Base-by-base conservation (phyloP, 2,797 vertebrate genomes). In the Mormyrus hasselquistii region DNA sequence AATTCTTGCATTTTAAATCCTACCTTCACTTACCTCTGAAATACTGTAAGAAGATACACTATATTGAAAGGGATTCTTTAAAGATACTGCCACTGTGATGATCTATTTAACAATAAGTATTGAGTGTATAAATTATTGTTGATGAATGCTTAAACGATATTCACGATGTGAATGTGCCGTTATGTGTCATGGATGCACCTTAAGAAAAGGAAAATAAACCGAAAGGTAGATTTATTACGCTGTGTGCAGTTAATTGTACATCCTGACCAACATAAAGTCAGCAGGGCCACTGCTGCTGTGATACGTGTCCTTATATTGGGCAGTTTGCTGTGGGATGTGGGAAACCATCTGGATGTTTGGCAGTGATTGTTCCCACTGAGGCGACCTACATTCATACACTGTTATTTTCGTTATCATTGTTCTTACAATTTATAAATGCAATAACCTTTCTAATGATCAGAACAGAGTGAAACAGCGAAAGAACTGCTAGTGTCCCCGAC, bases 11-110 rank as follows among this genome's bases (percentile, higher is more conserved):
- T 82, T 82, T 82, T 82, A 41, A n/a, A 47, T 47, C 76, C 76
- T 47, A 10, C 38, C 76, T 82, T 82, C 38, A 47, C 41, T 82
- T 82, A 22, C 19, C 19, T 47, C 76, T 1, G 73, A 47, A 47
- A 82, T 82, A 82, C 41, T 47, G 76, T 82, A 82, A 82, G 76
- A 14, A 82, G 47, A 44, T 41, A 82, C 76, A 82, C 76, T 82
- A 47, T 41, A 76, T n/a, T 19, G 38, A 82, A 41, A 82, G 41
- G 19, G 76, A 4, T 82, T 47, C 76, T 82, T 9, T 82, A 6
- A n/a, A 82, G 47, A 82, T 82, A 47, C 76, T 47, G 76, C 41
- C 7, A 47, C 76, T 41, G 76, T 47, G 34, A 47, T 10, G 38
- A 47, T 47, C 76, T 44, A 44, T 82, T 82, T 82, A 82, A 73